These are phyloP conservation scores for Mythimna albipuncta DNA, from an alignment of 2,888 invertebrate species.

Conservation along the genomic window DNA sequence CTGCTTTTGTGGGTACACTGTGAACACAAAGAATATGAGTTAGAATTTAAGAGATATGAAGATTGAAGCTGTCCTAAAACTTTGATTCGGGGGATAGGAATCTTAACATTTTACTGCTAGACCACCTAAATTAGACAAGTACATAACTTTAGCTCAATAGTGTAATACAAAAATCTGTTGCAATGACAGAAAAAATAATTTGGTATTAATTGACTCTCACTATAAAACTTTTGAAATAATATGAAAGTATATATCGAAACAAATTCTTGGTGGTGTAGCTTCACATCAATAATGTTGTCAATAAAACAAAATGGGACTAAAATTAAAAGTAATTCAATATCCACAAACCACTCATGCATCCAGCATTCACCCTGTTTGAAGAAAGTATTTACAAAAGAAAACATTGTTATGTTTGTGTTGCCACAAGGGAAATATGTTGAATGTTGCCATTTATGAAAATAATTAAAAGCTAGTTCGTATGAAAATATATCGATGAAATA, in stretches of 20 bases:
- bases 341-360: constrained; percentile 61
- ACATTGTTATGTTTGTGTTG: constrained; percentile 67
- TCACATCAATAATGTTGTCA: background rate
- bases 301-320: background rate
- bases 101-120: background rate
- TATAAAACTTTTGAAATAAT: background rate
- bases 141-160: background rate
- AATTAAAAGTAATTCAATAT: constrained; percentile 26
- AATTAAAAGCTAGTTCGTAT: constrained; percentile 1
- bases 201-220: background rate
- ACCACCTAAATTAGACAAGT: background rate
- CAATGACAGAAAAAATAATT: background rate
- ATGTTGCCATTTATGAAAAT: constrained; percentile 33
- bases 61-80: background rate
- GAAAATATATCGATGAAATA: background rate
- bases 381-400: constrained; percentile 72
- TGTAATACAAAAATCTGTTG: background rate
- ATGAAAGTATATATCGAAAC: background rate
- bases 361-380: constrained; percentile 57
- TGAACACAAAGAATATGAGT: constrained; percentile 53
- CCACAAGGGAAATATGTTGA: constrained; percentile 37
- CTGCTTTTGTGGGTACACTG: constrained; percentile 98
- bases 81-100: background rate
- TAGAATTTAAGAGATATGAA: background rate
- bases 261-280: background rate